phyloP scores from a whole-genome alignment of 2,888 invertebrate genomes.

The Microctonus aethiopoides region DNA sequence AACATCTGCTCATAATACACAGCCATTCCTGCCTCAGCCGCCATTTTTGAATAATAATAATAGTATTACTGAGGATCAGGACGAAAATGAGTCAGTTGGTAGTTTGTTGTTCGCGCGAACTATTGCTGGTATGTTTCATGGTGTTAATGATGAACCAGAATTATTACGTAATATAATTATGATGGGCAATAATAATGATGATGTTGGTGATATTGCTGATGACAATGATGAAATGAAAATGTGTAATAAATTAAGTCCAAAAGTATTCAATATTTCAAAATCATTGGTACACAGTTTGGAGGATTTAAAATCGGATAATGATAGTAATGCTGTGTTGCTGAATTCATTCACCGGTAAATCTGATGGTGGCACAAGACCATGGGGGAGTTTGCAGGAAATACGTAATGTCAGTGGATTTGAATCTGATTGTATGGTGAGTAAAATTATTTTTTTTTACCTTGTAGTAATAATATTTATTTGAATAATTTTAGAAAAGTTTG shows the following conservation, averaged over 20 bases:
- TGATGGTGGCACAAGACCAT: conserved; percentile 62
- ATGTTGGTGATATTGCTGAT: conserved; percentile 13
- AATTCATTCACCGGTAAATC: conserved; percentile 50
- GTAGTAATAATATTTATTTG: no score
- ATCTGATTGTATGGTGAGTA: conserved; percentile 57
- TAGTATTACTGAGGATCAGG: neutral
- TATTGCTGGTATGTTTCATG: conserved; percentile 36
- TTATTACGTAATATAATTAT: neutral
- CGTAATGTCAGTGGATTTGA: conserved; percentile 62
- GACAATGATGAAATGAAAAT: conserved; percentile 19
- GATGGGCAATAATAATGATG: conserved; percentile 14
- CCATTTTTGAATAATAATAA: neutral
- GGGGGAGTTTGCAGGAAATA: conserved; percentile 77
- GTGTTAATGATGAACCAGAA: conserved; percentile 11
- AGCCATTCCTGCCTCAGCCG: conserved; percentile 40
- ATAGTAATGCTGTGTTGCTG: conserved; percentile 49
- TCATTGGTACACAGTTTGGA: conserved; percentile 65
- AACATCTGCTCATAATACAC: conserved; percentile 55
- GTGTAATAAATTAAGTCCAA: conserved; percentile 74
- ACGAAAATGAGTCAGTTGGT: conserved; percentile 46
- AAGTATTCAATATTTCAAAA: conserved; percentile 69
- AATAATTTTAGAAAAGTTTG: no score
- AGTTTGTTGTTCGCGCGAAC: conserved; percentile 51
- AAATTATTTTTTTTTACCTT: no score
- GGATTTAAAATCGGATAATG: conserved; percentile 60